Percentiles rank a stretch among this genome's conserved stretches.
phyloP scores from a whole-genome alignment of 2,797 vertebrate genomes.

The Halcyon chelicuti region DNA sequence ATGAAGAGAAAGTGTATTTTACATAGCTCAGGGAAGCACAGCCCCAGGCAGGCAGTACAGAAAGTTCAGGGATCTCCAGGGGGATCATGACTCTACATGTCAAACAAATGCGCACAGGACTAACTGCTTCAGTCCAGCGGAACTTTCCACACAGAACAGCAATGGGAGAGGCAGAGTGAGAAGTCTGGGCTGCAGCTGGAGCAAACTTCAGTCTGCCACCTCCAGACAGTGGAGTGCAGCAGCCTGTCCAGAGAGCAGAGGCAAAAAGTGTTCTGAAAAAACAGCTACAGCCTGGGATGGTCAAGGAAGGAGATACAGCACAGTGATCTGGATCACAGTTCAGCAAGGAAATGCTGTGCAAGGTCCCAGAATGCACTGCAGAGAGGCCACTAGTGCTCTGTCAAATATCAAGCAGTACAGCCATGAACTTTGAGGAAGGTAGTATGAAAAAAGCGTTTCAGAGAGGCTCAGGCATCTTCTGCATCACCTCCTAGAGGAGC shows the following conservation, averaged over 20 bases:
- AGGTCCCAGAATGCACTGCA: neutral
- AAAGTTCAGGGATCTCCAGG: neutral
- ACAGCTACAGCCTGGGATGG: neutral
- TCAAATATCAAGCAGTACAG: neutral
- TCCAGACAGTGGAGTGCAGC: neutral
- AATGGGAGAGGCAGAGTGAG: neutral
- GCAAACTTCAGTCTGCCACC: neutral
- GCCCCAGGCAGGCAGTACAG: neutral
- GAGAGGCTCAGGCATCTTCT: neutral
- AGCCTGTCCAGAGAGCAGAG: neutral
- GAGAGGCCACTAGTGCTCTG: neutral
- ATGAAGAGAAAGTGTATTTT: neutral
- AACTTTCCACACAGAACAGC: accelerated
- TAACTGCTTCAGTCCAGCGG: neutral
- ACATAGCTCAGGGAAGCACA: neutral
- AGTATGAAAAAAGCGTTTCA: neutral
- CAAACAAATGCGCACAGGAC: neutral
- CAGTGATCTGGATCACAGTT: neutral
- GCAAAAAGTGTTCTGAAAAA: neutral
- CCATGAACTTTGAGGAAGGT: neutral
- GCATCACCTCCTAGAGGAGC: neutral
- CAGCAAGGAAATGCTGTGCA: neutral
- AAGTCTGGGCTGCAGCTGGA: neutral
- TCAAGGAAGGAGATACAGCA: neutral
- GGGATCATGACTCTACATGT: neutral